Evolutionary conservation across 2,888 invertebrate genomes (phyloP).

Genomic region (Loripinus fragilis): DNA sequence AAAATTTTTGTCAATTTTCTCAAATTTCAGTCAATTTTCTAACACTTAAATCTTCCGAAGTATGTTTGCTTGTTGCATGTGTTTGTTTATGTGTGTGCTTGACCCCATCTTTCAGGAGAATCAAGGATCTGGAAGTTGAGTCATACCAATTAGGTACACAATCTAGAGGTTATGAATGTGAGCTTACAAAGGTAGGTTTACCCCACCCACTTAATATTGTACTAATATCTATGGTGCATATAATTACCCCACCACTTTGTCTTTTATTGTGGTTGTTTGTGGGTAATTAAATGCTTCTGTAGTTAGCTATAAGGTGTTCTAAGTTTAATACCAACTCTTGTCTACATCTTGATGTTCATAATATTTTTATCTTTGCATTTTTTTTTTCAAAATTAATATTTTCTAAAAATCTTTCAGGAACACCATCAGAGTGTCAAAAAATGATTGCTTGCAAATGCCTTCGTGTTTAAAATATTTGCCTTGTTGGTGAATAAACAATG

Average conservation of each 20-base stretch:
- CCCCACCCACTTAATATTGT: slow-evolving; percentile 36
- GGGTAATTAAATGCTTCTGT: neutral
- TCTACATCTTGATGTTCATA: too few relatives aligned
- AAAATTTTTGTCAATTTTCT: too few relatives aligned
- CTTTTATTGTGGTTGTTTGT: too few relatives aligned
- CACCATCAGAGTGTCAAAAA: too few relatives aligned
- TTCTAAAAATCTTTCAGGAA: too few relatives aligned
- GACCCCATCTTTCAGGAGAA: slow-evolving; percentile 74
- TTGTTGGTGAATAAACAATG: too few relatives aligned
- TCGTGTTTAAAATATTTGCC: too few relatives aligned
- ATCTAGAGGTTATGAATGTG: slow-evolving; percentile 48
- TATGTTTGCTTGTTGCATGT: slow-evolving; percentile 51
- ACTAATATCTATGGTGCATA: slow-evolving; percentile 8
- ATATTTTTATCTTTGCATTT: too few relatives aligned
- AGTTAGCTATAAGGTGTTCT: neutral
- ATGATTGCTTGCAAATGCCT: too few relatives aligned
- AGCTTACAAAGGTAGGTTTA: slow-evolving; percentile 46
- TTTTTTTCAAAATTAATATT: too few relatives aligned
- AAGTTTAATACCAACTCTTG: too few relatives aligned
- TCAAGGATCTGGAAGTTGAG: slow-evolving; percentile 79
- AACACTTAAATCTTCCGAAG: neutral
- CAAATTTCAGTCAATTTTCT: too few relatives aligned
- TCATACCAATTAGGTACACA: slow-evolving; percentile 51
- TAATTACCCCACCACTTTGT: neutral
- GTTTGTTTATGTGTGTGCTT: slow-evolving; percentile 63